Conservation (phyloP, 1,140 invertebrate species). For the Meloidogyne hapla region DNA sequence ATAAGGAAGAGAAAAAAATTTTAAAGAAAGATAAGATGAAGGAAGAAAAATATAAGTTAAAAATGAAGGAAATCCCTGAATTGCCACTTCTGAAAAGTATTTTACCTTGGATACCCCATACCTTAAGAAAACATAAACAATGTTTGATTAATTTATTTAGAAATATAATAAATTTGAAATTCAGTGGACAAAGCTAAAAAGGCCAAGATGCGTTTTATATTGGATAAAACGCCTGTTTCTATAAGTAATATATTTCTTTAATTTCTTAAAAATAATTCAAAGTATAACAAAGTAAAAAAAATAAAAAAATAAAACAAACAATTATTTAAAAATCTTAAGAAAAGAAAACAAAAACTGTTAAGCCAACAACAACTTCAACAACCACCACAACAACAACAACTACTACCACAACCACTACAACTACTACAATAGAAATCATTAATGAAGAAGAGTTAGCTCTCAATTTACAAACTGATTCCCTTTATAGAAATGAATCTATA, state of each 20-base stretch:
- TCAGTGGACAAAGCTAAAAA: background rate
- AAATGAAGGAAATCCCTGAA: conserved; percentile 8
- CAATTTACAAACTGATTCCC: conserved; percentile 20
- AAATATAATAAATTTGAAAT: background rate
- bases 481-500: background rate
- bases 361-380: background rate
- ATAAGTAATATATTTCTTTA: background rate
- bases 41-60: background rate
- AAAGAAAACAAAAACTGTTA: conserved; percentile 8
- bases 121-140: conserved; percentile 8
- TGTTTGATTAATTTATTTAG: background rate
- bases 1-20: background rate
- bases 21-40: background rate
- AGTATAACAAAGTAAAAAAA: no score
- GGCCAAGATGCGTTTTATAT: background rate
- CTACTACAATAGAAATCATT: conserved; percentile 4
- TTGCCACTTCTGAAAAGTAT: conserved; percentile 12
- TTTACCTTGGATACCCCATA: conserved; percentile 21
- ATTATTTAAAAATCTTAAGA: background rate
- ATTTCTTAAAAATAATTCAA: no score
- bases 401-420: background rate
- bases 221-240: background rate
- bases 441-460: conserved; percentile 26
- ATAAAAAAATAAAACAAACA: no score
- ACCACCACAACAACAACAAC: background rate